These are phyloP conservation scores for Nephrotoma guestfalica DNA, from an alignment of 2,888 invertebrate genomes.

Conservation along the genomic window DNA sequence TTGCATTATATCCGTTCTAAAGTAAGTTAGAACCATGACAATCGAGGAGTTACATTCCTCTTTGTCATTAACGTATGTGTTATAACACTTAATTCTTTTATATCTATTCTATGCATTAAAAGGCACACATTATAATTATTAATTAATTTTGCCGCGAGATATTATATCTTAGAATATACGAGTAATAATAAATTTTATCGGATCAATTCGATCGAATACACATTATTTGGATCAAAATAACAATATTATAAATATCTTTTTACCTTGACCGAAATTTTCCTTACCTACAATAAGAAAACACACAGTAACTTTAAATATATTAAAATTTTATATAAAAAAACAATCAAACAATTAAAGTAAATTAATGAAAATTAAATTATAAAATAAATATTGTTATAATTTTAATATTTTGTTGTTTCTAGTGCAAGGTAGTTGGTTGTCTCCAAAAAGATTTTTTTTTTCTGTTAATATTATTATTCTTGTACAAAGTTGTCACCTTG, in stretches of 20 bases:
- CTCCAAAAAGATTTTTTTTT: not conserved
- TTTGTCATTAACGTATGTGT: not conserved
- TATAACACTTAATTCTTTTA: not conserved
- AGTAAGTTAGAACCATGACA: not conserved
- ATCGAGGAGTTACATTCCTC: not conserved
- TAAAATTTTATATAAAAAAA: not conserved
- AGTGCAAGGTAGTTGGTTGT: not conserved
- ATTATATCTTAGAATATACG: not conserved
- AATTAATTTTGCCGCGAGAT: not conserved
- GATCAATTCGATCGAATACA: not conserved
- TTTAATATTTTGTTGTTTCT: not conserved
- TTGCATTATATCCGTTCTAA: not conserved
- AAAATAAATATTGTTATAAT: not conserved
- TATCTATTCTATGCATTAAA: not conserved
- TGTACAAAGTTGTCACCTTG: not conserved
- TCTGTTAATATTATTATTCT: not conserved
- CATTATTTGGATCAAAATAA: not conserved
- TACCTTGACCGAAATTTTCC: not conserved
- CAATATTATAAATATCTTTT: not conserved
- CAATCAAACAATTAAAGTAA: not conserved
- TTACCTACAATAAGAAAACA: not conserved
- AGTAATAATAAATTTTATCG: not conserved
- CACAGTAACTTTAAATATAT: not conserved
- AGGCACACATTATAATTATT: not conserved
- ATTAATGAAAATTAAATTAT: not conserved